phyloP scores from a whole-genome alignment of 2,113 vertebrate species.

The Microtus richardsoni region DNA sequence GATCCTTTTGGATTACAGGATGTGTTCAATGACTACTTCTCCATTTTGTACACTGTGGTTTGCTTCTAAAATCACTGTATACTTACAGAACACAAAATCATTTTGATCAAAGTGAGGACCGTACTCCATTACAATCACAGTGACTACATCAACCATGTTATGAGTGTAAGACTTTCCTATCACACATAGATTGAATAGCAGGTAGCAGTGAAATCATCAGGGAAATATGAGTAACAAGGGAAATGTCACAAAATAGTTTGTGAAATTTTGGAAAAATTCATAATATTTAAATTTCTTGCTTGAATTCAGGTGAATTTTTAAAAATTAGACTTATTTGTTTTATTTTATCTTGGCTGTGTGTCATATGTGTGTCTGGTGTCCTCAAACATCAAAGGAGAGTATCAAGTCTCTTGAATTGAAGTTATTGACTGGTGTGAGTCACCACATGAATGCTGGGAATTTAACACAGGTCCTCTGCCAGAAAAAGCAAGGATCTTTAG shows the following conservation, averaged over 20 bases:
- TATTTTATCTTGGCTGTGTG: not conserved
- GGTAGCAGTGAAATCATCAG: not conserved
- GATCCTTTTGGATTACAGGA: not conserved
- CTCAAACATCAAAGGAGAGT: not conserved
- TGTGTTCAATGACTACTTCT: not conserved
- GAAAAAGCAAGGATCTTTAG: not conserved
- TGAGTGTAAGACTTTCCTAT: not conserved
- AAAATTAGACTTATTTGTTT: not conserved
- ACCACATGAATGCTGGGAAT: not conserved
- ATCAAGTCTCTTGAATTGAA: not conserved
- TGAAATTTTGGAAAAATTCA: not conserved
- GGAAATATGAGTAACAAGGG: not conserved
- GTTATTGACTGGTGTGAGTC: not conserved
- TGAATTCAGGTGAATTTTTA: not conserved
- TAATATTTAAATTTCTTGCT: not conserved
- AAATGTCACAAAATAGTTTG: not conserved
- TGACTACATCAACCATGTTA: not conserved
- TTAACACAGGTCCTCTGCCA: not conserved
- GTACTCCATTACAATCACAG: not conserved
- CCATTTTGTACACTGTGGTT: not conserved
- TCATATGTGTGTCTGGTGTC: not conserved
- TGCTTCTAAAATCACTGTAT: not conserved
- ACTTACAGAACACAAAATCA: not conserved
- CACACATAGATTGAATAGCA: not conserved
- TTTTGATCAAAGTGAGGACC: constrained; percentile 5